Base-by-base conservation (phyloP, 2,797 vertebrate species). In the Limnodromus scolopaceus region DNA sequence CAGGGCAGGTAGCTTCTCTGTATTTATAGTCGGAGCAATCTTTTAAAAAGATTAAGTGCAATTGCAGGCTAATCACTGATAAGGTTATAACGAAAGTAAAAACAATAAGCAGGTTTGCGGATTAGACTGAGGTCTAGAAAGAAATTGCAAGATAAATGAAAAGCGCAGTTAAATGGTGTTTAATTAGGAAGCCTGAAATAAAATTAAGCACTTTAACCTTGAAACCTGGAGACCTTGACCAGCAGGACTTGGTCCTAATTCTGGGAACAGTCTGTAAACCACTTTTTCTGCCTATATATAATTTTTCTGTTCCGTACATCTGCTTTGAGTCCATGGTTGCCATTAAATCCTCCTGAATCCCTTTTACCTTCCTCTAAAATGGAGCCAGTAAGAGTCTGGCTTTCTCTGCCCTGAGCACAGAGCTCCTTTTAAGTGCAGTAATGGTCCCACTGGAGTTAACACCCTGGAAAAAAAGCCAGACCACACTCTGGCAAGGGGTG, bases 31-130 rank as follows among this genome's bases (percentile, higher is more conserved):
- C 3, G 22, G 46, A 87, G 32, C 78, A 93, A 91, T 87, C 78
- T 94, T 92, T 89, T 96, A 39, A 96, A 94, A 78, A 89, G 95
- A 92, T 97, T 95, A 91, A 91, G 61, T 78, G 72, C 64, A 83
- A 22, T 61, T 83, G 71, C 91, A 96, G 94, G 92, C 94, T 96
- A 96, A 97, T 94, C 91, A 41, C 95, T 84, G 87, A 83, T 87
- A 93, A 94, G 65, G 82, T 61, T 93, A 46, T 81, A 88, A 94
- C 0, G 34, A 95, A 96, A 96, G 95, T 89, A 94, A 96, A 95
- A 96, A 68, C 74, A 72, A 70, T 89, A 89, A 94, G 80, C 76
- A 93, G 87, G 77, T 91, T 87, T 92, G 53, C 39, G 87, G 84
- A 90, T 95, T 96, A 94, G 85, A 63, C 17, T 69, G 4, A 1